These are phyloP conservation scores for Euura lappo DNA, from an alignment of 1,140 invertebrate genomes.

Conservation along the genomic window DNA sequence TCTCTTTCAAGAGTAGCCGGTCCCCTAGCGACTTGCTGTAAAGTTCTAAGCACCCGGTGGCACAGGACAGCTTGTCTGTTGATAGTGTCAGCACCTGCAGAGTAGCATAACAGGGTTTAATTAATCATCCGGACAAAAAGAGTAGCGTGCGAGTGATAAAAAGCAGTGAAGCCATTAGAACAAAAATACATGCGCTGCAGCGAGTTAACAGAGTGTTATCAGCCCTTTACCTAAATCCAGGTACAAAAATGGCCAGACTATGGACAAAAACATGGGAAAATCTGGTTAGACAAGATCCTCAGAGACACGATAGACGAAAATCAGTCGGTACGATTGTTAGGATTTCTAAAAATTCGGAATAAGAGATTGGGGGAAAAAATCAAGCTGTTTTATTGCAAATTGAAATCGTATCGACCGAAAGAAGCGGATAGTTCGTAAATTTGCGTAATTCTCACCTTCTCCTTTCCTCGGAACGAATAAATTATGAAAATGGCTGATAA, in stretches of 20 bases:
- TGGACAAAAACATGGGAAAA: slow-evolving; percentile 59
- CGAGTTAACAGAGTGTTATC: slow-evolving; percentile 12
- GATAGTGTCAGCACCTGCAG: slow-evolving; percentile 82
- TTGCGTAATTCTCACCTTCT: slow-evolving; percentile 71
- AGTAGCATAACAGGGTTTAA: slow-evolving; percentile 23
- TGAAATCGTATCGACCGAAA: neutral
- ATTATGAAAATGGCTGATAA: slow-evolving; percentile 93
- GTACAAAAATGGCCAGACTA: slow-evolving; percentile 88
- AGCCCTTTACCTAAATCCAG: slow-evolving; percentile 78
- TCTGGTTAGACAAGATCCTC: slow-evolving; percentile 20
- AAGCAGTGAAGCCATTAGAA: neutral
- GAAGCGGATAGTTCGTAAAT: too few relatives aligned
- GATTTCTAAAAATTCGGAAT: neutral
- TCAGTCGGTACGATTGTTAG: neutral
- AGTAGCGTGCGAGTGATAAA: slow-evolving; percentile 16
- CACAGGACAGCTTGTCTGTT: slow-evolving; percentile 94
- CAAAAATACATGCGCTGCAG: neutral
- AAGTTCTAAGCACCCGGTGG: slow-evolving; percentile 88
- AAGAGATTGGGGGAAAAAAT: neutral
- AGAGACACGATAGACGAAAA: slow-evolving; percentile 13
- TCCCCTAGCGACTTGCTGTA: slow-evolving; percentile 86
- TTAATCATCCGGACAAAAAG: slow-evolving; percentile 17
- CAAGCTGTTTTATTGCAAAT: neutral
- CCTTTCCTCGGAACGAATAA: slow-evolving; percentile 93
- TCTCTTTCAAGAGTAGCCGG: slow-evolving; percentile 80